Conservation (phyloP, 2,888 invertebrate genomes). For the Diarsia rubi region DNA sequence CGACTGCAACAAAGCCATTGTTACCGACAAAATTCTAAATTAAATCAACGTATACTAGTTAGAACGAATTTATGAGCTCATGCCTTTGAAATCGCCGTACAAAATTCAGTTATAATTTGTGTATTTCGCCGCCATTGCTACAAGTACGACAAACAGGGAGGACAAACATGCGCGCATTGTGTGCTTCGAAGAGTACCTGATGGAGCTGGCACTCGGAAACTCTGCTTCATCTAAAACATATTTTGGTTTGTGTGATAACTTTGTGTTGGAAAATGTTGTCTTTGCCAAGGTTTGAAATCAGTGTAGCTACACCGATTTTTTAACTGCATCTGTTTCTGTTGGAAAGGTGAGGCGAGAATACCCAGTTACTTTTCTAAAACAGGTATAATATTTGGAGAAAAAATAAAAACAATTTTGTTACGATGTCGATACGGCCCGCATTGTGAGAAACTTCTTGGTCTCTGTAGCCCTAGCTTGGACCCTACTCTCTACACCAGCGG, state of each 20-base stretch:
- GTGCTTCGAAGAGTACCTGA: conserved; percentile 76
- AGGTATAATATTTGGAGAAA: too few relatives aligned
- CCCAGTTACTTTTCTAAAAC: background rate
- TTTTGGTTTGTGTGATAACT: conserved; percentile 44
- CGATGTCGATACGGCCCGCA: too few relatives aligned
- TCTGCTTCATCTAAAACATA: conserved; percentile 56
- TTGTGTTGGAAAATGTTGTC: conserved; percentile 11
- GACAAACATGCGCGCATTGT: conserved; percentile 82
- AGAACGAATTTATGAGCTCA: conserved; percentile 65
- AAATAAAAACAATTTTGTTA: too few relatives aligned
- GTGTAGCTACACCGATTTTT: background rate
- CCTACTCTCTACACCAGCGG: too few relatives aligned
- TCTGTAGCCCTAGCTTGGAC: too few relatives aligned
- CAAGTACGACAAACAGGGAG: conserved; percentile 78
- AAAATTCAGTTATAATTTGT: conserved; percentile 84
- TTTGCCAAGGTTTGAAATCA: conserved; percentile 20
- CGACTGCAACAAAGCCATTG: conserved; percentile 44
- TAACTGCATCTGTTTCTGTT: background rate
- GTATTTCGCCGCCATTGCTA: conserved; percentile 75
- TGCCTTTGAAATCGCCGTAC: conserved; percentile 74
- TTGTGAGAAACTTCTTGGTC: too few relatives aligned
- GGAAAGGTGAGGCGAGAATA: too few relatives aligned
- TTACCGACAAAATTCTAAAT: conserved; percentile 61
- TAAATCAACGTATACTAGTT: conserved; percentile 66
- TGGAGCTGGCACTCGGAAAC: conserved; percentile 48